These are phyloP conservation scores for Netelia inedita DNA, from an alignment of 2,888 invertebrate species.

Conservation along the genomic window DNA sequence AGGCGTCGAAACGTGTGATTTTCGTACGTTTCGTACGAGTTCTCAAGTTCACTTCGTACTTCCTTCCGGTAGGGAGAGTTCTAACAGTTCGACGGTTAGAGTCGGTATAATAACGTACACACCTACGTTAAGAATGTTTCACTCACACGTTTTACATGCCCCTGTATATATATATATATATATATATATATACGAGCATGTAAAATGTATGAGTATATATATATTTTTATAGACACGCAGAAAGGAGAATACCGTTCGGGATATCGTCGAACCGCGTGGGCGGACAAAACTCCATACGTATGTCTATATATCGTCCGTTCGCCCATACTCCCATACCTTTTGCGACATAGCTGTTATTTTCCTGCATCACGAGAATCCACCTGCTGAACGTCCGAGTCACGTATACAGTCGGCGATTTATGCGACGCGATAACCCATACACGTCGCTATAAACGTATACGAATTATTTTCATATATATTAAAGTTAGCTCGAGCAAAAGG, in stretches of 20 bases:
- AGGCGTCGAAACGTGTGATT: conserved; percentile 15
- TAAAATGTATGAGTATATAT: too few relatives aligned
- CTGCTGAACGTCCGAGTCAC: conserved; percentile 56
- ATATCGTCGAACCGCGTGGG: conserved; percentile 50
- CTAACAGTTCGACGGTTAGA: not conserved
- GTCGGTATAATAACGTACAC: conserved; percentile 27
- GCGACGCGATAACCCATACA: conserved; percentile 6
- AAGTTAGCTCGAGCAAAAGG: not conserved
- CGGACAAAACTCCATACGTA: conserved; percentile 15
- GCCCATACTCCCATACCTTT: not conserved
- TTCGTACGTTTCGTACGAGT: not conserved
- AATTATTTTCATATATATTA: not conserved
- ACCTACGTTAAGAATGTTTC: not conserved
- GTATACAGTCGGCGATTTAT: conserved; percentile 5
- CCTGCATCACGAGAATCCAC: conserved; percentile 59
- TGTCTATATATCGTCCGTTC: not conserved
- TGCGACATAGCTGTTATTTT: conserved; percentile 61
- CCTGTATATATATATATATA: not conserved
- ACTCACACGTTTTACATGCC: not conserved
- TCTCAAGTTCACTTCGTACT: conserved; percentile 25
- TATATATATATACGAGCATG: too few relatives aligned
- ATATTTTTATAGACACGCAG: not conserved
- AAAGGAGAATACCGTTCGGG: conserved; percentile 29
- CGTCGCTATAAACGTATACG: conserved; percentile 2
- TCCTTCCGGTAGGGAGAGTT: conserved; percentile 55